These are phyloP conservation scores for Pelochelys cantorii DNA, from an alignment of 2,797 vertebrate species.

Conservation along the genomic window DNA sequence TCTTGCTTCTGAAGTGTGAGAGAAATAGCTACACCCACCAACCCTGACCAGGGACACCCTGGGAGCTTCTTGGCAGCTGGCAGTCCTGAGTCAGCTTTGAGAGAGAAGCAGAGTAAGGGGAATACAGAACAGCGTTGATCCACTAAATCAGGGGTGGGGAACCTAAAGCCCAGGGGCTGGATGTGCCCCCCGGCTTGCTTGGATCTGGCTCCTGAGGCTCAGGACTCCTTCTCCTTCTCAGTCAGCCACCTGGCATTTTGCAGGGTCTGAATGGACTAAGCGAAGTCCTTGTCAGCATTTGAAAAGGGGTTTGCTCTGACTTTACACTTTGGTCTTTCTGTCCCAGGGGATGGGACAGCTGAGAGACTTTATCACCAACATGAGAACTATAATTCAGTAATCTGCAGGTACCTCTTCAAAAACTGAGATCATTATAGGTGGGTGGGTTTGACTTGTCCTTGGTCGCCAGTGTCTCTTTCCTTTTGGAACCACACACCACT, in stretches of 20 bases:
- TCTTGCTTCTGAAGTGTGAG: neutral
- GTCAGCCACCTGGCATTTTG: no score
- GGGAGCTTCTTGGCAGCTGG: neutral
- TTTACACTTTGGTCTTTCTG: neutral
- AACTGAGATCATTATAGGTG: neutral
- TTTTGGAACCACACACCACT: neutral
- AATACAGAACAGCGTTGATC: rapidly evolving
- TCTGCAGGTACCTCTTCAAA: neutral
- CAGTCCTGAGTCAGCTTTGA: neutral
- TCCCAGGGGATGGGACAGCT: neutral
- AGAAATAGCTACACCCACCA: neutral
- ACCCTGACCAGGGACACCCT: neutral
- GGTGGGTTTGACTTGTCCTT: rapidly evolving
- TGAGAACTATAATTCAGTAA: neutral
- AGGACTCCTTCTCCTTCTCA: no score
- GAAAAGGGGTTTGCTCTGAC: neutral
- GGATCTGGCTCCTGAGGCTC: no score
- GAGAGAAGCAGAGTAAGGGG: neutral
- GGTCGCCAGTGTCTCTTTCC: neutral
- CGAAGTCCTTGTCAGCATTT: neutral
- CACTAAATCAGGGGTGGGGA: neutral
- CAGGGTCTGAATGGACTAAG: neutral
- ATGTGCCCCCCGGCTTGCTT: no score
- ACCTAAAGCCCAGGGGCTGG: no score
- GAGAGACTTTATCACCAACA: neutral